Conservation (phyloP, 1,140 invertebrate species). For the Philotrypesis tridentata region DNA sequence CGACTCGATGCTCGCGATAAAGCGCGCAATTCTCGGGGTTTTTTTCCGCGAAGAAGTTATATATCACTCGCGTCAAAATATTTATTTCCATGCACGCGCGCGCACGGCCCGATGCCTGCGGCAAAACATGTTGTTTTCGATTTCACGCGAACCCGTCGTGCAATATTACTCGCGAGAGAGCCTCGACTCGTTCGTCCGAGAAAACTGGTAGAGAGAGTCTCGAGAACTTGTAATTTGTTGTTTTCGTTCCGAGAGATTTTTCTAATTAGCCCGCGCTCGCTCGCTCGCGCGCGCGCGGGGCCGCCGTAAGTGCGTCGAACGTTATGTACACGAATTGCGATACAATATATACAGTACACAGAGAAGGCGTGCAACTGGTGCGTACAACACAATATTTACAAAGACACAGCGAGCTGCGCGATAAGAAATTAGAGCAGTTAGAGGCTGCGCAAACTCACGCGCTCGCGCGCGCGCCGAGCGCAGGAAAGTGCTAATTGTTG, state of each 20-base stretch:
- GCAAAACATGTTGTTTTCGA: slow-evolving; percentile 27
- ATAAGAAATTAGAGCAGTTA: slow-evolving; percentile 9
- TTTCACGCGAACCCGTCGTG: background rate
- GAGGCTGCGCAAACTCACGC: background rate
- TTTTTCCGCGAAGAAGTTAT: no score
- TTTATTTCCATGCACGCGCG: background rate
- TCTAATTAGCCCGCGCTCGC: no score
- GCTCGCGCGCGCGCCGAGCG: background rate
- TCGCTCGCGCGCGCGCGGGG: no score
- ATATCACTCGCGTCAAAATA: slow-evolving; percentile 14
- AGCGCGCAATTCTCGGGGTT: no score
- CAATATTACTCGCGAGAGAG: background rate
- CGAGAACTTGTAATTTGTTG: background rate
- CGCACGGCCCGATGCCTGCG: background rate
- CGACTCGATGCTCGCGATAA: no score
- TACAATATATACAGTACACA: background rate
- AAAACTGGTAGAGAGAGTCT: slow-evolving; percentile 3
- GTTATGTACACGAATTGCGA: no score
- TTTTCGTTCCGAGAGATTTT: background rate
- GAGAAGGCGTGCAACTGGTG: slow-evolving; percentile 4
- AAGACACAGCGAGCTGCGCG: background rate
- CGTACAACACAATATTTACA: slow-evolving; percentile 33
- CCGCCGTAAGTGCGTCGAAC: no score
- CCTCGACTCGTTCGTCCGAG: background rate
- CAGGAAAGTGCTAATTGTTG: background rate